Conservation (phyloP, 2,797 vertebrate genomes). For the Gila robusta region DNA sequence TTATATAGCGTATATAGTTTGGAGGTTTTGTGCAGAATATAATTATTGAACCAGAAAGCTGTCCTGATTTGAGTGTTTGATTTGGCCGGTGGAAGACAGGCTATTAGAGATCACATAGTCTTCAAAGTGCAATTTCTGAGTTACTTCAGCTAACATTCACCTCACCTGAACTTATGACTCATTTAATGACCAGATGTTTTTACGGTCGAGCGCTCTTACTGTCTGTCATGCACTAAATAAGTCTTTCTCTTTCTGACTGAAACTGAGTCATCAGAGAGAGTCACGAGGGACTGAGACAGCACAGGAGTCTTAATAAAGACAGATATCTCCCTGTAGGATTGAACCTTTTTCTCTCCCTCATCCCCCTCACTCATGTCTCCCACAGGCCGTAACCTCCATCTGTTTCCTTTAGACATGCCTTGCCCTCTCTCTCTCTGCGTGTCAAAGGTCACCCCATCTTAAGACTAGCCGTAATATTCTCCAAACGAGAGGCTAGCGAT, state of each 20-base stretch:
- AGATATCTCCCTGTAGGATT: slow-evolving; percentile 52
- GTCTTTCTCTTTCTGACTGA: slow-evolving; percentile 39
- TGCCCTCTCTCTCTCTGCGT: slow-evolving; percentile 21
- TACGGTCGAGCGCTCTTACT: neutral
- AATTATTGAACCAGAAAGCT: neutral
- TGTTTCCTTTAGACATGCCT: slow-evolving; percentile 64
- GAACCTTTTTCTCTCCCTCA: slow-evolving; percentile 24
- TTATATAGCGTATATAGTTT: neutral
- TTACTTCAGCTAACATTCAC: slow-evolving; percentile 1
- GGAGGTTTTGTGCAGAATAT: neutral
- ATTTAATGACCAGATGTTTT: slow-evolving; percentile 42
- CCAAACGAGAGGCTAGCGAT: slow-evolving; percentile 44
- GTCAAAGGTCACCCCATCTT: slow-evolving; percentile 60
- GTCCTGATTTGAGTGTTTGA: neutral
- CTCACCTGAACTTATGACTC: slow-evolving; percentile 11
- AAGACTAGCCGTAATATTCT: slow-evolving; percentile 48
- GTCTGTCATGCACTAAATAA: slow-evolving; percentile 40
- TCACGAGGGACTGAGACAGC: slow-evolving; percentile 43
- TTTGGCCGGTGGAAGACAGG: neutral
- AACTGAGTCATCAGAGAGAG: slow-evolving; percentile 55
- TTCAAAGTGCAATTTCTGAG: neutral
- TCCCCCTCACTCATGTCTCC: slow-evolving; percentile 3
- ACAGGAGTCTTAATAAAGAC: slow-evolving; percentile 59
- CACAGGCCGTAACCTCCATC: slow-evolving; percentile 53
- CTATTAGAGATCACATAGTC: neutral